A percentile compares a stretch with the other conserved stretches of the same genome.
These are phyloP conservation scores for Nothobranchius furzeri DNA, from an alignment of 2,113 vertebrate species.

Conservation along the genomic window DNA sequence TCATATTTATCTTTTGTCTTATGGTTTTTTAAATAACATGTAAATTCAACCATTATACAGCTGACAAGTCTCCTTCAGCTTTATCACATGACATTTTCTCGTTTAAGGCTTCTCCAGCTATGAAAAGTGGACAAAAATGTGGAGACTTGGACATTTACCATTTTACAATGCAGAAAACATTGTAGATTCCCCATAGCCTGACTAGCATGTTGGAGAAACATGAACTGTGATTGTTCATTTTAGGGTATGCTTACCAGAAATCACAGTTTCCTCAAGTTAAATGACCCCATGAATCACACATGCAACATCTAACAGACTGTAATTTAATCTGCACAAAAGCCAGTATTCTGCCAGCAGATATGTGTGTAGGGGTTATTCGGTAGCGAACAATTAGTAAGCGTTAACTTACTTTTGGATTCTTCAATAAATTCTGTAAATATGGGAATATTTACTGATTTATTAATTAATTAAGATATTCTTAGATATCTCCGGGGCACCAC, in stretches of 20 bases:
- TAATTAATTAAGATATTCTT: too few species aligned
- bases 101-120: not conserved
- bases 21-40: too few species aligned
- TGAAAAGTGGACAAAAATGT: not conserved
- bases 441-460: too few species aligned
- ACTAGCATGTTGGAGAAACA: not conserved
- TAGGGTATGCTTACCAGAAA: not conserved
- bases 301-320: constrained; percentile 10
- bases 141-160: not conserved
- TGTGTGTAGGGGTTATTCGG: too few species aligned
- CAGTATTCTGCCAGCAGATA: not conserved
- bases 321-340: not conserved
- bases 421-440: too few species aligned
- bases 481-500: too few species aligned
- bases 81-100: not conserved
- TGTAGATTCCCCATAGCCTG: not conserved
- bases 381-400: too few species aligned
- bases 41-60: too few species aligned
- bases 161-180: not conserved
- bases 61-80: not conserved
- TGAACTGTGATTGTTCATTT: not conserved
- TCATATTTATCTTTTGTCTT: too few species aligned
- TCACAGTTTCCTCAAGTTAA: not conserved
- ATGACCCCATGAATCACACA: not conserved
- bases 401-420: too few species aligned